Base-by-base conservation (phyloP, 2,113 vertebrate genomes). In the Poeciliopsis retropinna region DNA sequence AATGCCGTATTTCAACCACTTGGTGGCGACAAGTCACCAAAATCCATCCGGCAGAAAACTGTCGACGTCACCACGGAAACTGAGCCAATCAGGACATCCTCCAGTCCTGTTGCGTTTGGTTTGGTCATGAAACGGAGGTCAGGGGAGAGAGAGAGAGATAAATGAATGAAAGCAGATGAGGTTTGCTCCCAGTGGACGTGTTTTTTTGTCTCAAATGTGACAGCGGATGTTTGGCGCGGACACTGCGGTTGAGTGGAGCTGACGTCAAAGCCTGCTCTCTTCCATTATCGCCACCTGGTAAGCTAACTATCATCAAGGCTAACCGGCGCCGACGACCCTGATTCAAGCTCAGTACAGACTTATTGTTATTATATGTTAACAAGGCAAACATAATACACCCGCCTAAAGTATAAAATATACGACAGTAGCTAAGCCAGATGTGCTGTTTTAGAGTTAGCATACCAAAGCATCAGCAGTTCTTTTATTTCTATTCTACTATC, bases 231-330 rank as follows among this genome's bases (percentile, higher is more conserved):
- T 47, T 28, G 67, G 22, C 19, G 30, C 19, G 15, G 54, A 76
- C 73, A 47, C 27, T 32, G 73, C 27, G 15, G 72, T 44, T 44
- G 10, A 73, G 25, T 41, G 28, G 41, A 79, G 66, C 72, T 76
- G 72, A 86, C 87, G 79, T 83, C 75, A 41, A 72, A 28, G 25
- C 70, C 29, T 32, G 19, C 47, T 70, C 39, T 69, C 13, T 70
- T 31, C 15, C 84, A 81, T 60, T 85, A 79, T 44, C 86, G 77
- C 86, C 84, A 80, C 70, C 83, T 62, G 85, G 89, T 86, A 86
- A 91, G 90, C 83, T 90, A 91, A 84, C 70, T 47, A 63, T 47
- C 57, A 57, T 10, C 51, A 14, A 10, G 17, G 85, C 75, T 90
- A 87, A 67, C n/a, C 12, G 72, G 10, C 9, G 57, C 66, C 17